Evolutionary conservation across 1,140 invertebrate species (phyloP).

Genomic region (Onthophagus taurus): DNA sequence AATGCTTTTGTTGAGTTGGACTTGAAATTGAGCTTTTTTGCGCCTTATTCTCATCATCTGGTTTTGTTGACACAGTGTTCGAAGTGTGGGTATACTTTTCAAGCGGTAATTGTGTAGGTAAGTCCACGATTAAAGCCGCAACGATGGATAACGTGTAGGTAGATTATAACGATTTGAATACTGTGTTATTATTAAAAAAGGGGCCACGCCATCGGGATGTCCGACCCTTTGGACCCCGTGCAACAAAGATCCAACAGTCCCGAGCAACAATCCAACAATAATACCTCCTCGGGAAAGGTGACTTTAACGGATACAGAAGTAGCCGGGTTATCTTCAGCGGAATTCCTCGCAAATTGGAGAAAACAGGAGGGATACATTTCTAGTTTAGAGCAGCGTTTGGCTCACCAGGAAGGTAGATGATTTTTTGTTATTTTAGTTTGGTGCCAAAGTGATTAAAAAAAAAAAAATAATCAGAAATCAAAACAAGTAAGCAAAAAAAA

Average conservation of each 20-base stretch:
- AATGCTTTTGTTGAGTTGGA: conserved; percentile 14
- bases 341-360: conserved; percentile 32
- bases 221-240: conserved; percentile 23
- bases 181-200: conserved; percentile 3
- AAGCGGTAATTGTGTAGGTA: too few relatives aligned
- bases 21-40: too few relatives aligned
- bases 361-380: conserved; percentile 33
- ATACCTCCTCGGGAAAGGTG: conserved; percentile 26
- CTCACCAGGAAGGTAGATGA: conserved; percentile 36
- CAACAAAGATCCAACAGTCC: conserved; percentile 25
- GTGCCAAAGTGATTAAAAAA: too few relatives aligned
- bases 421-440: too few relatives aligned
- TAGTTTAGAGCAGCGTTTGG: conserved; percentile 29
- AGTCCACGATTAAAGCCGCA: too few relatives aligned
- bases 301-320: conserved; percentile 29
- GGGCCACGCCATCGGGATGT: conserved; percentile 22
- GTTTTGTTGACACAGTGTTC: too few relatives aligned
- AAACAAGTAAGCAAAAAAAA: too few relatives aligned
- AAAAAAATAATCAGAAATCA: too few relatives aligned
- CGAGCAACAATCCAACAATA: conserved; percentile 23
- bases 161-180: conserved; percentile 8
- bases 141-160: conserved; percentile 7
- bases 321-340: conserved; percentile 21
- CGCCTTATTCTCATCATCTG: too few relatives aligned
- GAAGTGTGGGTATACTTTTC: too few relatives aligned